phyloP scores from a whole-genome alignment of 2,888 invertebrate genomes.

The Taenaris catops region DNA sequence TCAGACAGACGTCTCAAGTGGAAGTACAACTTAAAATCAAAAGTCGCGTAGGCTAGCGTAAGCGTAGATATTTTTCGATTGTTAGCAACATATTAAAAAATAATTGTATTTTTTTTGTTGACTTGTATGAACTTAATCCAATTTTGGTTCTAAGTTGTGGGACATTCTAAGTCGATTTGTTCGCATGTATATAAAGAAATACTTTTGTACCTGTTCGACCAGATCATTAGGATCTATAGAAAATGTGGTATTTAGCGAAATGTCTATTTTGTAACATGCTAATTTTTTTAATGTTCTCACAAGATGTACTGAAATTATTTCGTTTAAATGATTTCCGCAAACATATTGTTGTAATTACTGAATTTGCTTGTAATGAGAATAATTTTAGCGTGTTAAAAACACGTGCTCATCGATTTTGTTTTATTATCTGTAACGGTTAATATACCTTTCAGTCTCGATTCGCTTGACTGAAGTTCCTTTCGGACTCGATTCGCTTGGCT shows the following conservation, averaged over 20 bases:
- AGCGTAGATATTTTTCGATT: no score
- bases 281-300: constrained; percentile 4
- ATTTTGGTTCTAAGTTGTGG: not conserved
- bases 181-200: constrained; percentile 62
- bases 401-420: no score
- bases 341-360: not conserved
- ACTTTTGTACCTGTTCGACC: constrained; percentile 72
- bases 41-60: no score
- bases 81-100: no score
- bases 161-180: constrained; percentile 31
- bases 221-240: constrained; percentile 45
- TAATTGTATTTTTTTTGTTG: no score
- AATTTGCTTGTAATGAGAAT: constrained; percentile 5
- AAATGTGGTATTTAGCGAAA: constrained; percentile 18
- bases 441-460: no score
- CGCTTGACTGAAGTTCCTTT: no score
- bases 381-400: not conserved
- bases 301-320: not conserved
- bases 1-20: no score
- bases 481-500: no score
- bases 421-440: not conserved
- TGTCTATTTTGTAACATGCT: constrained; percentile 14
- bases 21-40: no score
- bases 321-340: not conserved
- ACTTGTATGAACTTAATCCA: no score